These are phyloP conservation scores for Periplaneta americana DNA, from an alignment of 1,140 invertebrate genomes.

Conservation along the genomic window DNA sequence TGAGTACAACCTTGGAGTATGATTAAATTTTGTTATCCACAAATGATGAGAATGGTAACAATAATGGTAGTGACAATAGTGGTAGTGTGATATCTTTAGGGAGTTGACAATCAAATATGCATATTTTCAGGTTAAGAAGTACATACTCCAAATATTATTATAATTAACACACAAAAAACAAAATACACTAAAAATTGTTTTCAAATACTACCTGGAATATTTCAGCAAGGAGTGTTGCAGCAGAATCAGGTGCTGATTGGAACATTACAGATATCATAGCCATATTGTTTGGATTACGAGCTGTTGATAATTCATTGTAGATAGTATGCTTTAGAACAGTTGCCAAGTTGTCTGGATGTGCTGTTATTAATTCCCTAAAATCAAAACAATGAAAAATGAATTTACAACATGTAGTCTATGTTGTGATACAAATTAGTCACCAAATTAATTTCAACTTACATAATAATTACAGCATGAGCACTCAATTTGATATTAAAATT, in stretches of 20 bases:
- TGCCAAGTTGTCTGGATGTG: slow-evolving; percentile 74
- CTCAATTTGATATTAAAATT: too few relatives aligned
- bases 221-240: slow-evolving; percentile 73
- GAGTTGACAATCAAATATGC: too few relatives aligned
- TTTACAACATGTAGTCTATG: too few relatives aligned
- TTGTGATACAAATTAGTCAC: too few relatives aligned
- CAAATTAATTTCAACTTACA: too few relatives aligned
- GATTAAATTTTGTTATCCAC: too few relatives aligned
- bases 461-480: too few relatives aligned
- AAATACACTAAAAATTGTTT: not conserved
- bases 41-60: too few relatives aligned
- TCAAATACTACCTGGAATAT: slow-evolving; percentile 49
- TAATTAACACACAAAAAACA: not conserved
- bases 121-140: too few relatives aligned
- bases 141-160: not conserved
- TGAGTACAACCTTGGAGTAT: too few relatives aligned
- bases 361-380: slow-evolving; percentile 65
- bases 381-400: slow-evolving; percentile 15
- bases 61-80: too few relatives aligned
- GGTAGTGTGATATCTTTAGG: too few relatives aligned
- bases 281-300: slow-evolving; percentile 93
- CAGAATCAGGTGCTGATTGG: slow-evolving; percentile 67
- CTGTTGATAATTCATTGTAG: slow-evolving; percentile 87
- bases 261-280: slow-evolving; percentile 80
- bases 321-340: slow-evolving; percentile 89